Base-by-base conservation (phyloP, 2,113 vertebrate genomes). In the Eira barbara region DNA sequence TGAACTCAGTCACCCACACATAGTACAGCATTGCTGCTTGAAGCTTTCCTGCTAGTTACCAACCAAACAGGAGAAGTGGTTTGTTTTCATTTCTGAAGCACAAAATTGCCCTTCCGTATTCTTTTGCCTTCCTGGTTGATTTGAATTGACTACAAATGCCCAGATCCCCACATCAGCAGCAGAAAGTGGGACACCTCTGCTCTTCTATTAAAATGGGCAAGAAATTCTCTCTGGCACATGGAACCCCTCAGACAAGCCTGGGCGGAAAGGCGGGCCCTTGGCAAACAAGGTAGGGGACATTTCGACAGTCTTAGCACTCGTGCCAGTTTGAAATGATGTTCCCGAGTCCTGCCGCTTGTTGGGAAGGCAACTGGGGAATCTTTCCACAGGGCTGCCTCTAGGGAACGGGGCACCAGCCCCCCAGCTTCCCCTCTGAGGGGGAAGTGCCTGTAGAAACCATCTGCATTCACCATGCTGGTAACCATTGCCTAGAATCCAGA, bases 371-470 rank as follows among this genome's bases (percentile, higher is more conserved):
- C 7, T 2, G 45, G 34, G 39, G 29, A 42, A 4, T 49, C 47
- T 29, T 57, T 47, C 27, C 29, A 15, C 15, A 8, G n/a, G 1
- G 13, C 27, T 63, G 31, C 34, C 15, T 79, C 20, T 1, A 2
- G 0, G 2, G 17, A 92, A 27, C 10, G 6, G 3, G 1, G 6
- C 4, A 0, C 45, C 12, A 0, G 1, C 29, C 5, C n/a, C 21
- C 65, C 90, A 65, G 63, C 34, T 31, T 42, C 34, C 6, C 21
- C 27, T 36, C 18, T 7, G 25, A 49, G 76, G 42, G 42, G 4
- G 27, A 67, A 42, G 67, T 9, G 36, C 23, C 36, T 1, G 6
- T 17, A n/a, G 65, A n/a, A 69, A 1, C 18, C 20, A 2, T 21
- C 18, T 27, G n/a, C 7, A 5, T 23, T 25, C 23, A 3, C 47